Base-by-base conservation (phyloP, 2,888 invertebrate genomes). In the Sialis lutaria region DNA sequence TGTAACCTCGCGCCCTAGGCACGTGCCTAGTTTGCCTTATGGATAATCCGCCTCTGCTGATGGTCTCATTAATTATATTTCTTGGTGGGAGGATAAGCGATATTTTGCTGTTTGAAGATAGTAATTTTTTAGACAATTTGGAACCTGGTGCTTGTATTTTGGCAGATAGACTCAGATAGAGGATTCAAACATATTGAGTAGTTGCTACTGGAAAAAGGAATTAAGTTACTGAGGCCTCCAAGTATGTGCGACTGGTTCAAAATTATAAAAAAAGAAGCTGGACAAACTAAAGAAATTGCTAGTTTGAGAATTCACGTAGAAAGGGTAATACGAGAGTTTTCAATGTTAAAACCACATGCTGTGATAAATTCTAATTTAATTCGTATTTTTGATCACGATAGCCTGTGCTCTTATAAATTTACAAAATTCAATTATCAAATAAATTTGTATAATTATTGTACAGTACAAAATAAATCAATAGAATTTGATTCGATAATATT, bases 41-140 rank as follows among this genome's bases (percentile, higher is more conserved):
- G n/a, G n/a, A n/a, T n/a, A n/a, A n/a, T n/a, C n/a, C n/a, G n/a
- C n/a, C n/a, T n/a, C n/a, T n/a, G n/a, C n/a, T n/a, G n/a, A n/a
- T n/a, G n/a, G n/a, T n/a, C n/a, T n/a, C n/a, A n/a, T n/a, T 7
- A 58, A 49, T 52, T 58, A 58, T n/a, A 22, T 22, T 22, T 22
- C 22, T 2, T 22, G 22, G 22, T 22, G 55, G 60, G 9, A 46
- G 58, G 50, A 52, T 50, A 10, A 48, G 51, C 30, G 58, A 60
- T 47, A 50, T 41, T 12, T 7, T 44, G 10, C 31, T 57, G 31
- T 48, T 55, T 37, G 44, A 53, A 47, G 40, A 51, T 34, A 47
- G 52, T 50, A 49, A 50, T 12, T 52, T 52, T 46, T 41, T 55
- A 13, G 43, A 54, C 6, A 43, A 34, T 30, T 35, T 57, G n/a